phyloP scores from a whole-genome alignment of 2,113 vertebrate genomes.

The Anser brachyrhynchus region DNA sequence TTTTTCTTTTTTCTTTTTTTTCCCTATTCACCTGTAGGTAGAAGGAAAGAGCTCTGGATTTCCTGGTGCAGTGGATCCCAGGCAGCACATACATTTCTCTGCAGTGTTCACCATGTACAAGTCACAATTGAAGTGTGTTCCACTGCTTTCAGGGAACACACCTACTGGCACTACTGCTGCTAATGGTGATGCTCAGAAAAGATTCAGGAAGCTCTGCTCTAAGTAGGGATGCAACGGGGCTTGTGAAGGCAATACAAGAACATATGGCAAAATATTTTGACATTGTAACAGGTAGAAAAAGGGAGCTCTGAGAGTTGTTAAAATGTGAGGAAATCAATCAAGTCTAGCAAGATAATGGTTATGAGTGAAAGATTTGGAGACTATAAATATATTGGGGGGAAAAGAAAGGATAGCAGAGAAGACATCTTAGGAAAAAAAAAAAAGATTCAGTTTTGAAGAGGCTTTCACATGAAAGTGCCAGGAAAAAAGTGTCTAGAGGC shows the following conservation, averaged over 20 bases:
- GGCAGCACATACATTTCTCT: neutral
- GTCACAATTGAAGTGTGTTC: neutral
- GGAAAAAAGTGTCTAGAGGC: neutral
- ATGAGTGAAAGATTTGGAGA: constrained; percentile 5
- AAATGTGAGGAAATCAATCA: constrained; percentile 32
- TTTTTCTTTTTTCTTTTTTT: neutral
- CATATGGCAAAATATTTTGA: constrained; percentile 58
- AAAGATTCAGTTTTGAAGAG: neutral
- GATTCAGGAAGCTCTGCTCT: neutral
- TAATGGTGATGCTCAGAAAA: neutral
- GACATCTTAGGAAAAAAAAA: neutral
- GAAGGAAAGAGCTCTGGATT: neutral
- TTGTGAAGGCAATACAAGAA: neutral
- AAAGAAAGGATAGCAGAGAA: neutral
- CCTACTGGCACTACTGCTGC: neutral
- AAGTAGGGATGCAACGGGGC: neutral
- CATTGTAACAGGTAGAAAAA: neutral
- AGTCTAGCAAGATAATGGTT: constrained; percentile 38
- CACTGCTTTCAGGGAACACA: neutral
- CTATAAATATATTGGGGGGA: neutral
- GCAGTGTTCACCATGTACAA: neutral
- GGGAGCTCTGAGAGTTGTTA: constrained; percentile 33
- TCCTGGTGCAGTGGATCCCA: neutral
- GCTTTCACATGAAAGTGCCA: neutral
- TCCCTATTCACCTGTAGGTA: neutral